A percentile compares a stretch with the other conserved stretches of the same genome.
Conservation (phyloP, 2,113 vertebrate genomes). For the Benitochromis conjunctus region DNA sequence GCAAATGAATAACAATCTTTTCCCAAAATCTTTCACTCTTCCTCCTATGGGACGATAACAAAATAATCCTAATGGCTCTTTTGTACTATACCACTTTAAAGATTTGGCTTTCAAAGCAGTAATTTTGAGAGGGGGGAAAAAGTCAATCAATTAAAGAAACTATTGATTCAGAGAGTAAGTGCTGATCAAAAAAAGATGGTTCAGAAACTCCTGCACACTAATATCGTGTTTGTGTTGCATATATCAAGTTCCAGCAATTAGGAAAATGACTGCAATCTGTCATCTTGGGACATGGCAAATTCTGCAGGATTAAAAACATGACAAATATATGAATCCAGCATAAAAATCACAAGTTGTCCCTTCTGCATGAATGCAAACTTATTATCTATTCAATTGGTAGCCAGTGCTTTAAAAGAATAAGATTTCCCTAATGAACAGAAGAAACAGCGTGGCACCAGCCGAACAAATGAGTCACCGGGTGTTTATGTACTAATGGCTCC, state of each 20-base stretch:
- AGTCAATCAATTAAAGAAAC: neutral
- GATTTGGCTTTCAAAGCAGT: neutral
- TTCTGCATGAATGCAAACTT: neutral
- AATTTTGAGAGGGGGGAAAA: neutral
- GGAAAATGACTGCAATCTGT: neutral
- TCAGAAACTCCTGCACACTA: neutral
- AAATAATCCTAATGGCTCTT: neutral
- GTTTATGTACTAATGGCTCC: conserved; percentile 25
- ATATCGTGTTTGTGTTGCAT: neutral
- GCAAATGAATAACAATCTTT: neutral
- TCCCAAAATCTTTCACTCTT: neutral
- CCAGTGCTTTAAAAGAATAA: conserved; percentile 18
- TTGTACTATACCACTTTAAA: neutral
- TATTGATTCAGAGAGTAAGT: neutral
- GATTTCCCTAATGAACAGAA: conserved; percentile 29
- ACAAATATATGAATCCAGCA: neutral
- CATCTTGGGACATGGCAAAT: neutral
- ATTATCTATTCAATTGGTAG: neutral
- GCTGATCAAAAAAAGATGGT: neutral
- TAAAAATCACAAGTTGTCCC: neutral
- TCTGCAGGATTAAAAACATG: neutral
- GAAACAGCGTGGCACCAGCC: neutral
- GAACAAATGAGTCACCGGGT: conserved; percentile 34
- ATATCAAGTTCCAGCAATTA: neutral
- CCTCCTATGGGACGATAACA: neutral